Evolutionary conservation across 2,888 invertebrate genomes (phyloP).

Genomic region (Calameuta idolon): DNA sequence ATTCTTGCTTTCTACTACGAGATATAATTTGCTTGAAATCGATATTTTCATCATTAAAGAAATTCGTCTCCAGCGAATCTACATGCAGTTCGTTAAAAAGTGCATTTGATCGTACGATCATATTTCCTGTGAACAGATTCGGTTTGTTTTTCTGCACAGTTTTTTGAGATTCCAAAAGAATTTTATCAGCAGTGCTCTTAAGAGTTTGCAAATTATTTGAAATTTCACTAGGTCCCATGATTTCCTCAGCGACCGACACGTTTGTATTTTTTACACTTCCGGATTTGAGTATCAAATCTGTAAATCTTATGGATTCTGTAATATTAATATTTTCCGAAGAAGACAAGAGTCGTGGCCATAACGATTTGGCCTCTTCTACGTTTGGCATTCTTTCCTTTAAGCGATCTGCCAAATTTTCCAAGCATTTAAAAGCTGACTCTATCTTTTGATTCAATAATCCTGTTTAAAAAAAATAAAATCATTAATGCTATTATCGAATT

Average conservation of each 20-base stretch:
- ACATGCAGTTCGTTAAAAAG: constrained; percentile 41
- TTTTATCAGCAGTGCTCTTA: constrained; percentile 9
- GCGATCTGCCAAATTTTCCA: constrained; percentile 39
- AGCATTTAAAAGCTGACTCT: constrained; percentile 23
- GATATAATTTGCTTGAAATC: constrained; percentile 19
- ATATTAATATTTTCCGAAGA: constrained; percentile 30
- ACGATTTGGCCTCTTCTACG: constrained; percentile 35
- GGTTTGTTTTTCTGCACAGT: constrained; percentile 4
- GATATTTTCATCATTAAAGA: constrained; percentile 37
- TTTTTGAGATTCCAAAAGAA: constrained; percentile 15
- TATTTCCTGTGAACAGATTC: constrained; percentile 28
- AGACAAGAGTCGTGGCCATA: constrained; percentile 39
- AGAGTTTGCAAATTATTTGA: constrained; percentile 10
- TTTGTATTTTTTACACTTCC: constrained; percentile 27
- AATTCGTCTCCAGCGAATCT: constrained; percentile 36
- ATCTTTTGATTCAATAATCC: background rate
- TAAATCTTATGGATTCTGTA: constrained; percentile 28
- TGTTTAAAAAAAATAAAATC: background rate
- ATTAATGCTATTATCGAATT: background rate
- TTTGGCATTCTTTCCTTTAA: constrained; percentile 38
- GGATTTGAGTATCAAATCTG: constrained; percentile 35
- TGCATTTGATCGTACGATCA: constrained; percentile 39
- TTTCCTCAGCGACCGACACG: constrained; percentile 15
- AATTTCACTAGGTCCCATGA: constrained; percentile 18
- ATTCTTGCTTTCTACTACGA: constrained; percentile 23